Conservation (phyloP, 2,797 vertebrate species). For the Mormyrops boulengeri region DNA sequence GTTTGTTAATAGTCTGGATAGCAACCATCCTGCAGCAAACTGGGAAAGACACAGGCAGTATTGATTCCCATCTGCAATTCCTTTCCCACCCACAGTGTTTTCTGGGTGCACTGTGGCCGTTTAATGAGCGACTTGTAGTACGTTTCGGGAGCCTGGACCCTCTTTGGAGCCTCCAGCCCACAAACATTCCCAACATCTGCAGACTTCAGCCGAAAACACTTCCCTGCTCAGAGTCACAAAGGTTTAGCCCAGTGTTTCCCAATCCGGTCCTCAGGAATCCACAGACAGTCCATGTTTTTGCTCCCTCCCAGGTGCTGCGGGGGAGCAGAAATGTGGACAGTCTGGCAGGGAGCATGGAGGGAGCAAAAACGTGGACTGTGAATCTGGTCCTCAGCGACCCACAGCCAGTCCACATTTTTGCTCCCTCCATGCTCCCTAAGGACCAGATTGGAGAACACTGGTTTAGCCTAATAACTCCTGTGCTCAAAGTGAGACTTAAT, state of each 20-base stretch:
- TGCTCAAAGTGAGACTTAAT: background rate
- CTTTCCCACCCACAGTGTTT: background rate
- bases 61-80: background rate
- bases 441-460: background rate
- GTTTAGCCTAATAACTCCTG: background rate
- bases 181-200: background rate
- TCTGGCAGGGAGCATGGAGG: no score
- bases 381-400: no score
- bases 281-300: background rate
- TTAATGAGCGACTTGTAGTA: background rate
- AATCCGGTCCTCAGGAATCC: background rate
- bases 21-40: constrained; percentile 1
- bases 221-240: background rate
- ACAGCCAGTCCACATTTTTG: background rate
- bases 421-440: background rate
- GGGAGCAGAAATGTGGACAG: no score
- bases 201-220: background rate
- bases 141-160: background rate
- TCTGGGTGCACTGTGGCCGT: background rate
- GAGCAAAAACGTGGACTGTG: no score
- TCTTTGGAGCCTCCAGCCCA: background rate
- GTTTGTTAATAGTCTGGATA: background rate
- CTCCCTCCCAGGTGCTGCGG: background rate
- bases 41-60: background rate
- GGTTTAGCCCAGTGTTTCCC: background rate